These are phyloP conservation scores for Popillia japonica DNA, from an alignment of 1,140 invertebrate genomes.

Conservation along the genomic window DNA sequence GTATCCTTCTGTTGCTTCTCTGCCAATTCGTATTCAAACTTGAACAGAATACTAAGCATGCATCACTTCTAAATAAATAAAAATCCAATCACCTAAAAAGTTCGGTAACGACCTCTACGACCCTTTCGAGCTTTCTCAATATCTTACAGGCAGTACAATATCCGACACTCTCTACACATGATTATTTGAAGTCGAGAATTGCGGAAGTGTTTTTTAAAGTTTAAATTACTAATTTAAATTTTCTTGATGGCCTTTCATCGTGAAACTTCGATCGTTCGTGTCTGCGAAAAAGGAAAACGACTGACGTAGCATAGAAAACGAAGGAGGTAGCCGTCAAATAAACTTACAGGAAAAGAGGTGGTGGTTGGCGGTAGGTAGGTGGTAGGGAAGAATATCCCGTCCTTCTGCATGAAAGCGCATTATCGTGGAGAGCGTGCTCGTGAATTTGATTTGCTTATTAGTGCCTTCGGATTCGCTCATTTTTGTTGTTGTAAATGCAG, in stretches of 20 bases:
- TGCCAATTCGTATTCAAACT: background rate
- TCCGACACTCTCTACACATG: constrained; percentile 7
- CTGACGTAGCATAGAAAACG: constrained; percentile 6
- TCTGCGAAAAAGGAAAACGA: constrained; percentile 16
- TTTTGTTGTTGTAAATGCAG: constrained; percentile 15
- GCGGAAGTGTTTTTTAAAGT: constrained; percentile 33
- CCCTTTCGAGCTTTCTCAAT: background rate
- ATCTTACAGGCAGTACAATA: background rate
- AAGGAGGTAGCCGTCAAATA: background rate
- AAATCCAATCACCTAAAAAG: background rate
- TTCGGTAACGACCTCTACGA: background rate
- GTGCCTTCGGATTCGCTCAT: constrained; percentile 11
- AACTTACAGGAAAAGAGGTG: background rate
- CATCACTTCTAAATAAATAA: background rate
- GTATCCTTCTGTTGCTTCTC: background rate
- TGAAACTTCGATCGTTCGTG: background rate
- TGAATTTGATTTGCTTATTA: constrained; percentile 35
- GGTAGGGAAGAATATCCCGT: constrained; percentile 21
- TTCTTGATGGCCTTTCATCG: constrained; percentile 30
- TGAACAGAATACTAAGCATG: background rate
- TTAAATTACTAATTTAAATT: constrained; percentile 39
- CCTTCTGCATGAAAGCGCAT: constrained; percentile 23
- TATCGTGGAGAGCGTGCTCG: constrained; percentile 6
- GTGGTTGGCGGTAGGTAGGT: background rate
- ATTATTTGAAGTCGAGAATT: constrained; percentile 34